phyloP scores from a whole-genome alignment of 2,113 vertebrate genomes.

The Ophthalmolycus amberensis region DNA sequence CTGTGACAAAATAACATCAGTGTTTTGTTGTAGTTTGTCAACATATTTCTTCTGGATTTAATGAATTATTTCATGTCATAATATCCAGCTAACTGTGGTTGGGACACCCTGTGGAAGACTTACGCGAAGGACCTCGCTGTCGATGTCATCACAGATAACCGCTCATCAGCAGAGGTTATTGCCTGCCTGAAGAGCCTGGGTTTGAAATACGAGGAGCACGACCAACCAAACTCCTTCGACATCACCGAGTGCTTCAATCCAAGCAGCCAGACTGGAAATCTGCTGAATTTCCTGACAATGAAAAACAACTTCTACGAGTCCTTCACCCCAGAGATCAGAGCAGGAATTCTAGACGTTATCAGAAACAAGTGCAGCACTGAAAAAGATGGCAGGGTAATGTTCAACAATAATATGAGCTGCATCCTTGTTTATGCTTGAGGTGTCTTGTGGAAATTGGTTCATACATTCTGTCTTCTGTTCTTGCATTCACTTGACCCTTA shows the following conservation, averaged over 20 bases:
- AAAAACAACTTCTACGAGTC: slow-evolving; percentile 71
- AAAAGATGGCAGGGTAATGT: slow-evolving; percentile 84
- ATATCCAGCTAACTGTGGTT: slow-evolving; percentile 57
- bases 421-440: slow-evolving; percentile 58
- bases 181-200: slow-evolving; percentile 59
- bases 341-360: slow-evolving; percentile 84
- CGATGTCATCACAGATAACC: slow-evolving; percentile 47
- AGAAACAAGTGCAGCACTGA: slow-evolving; percentile 84
- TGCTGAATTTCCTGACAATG: slow-evolving; percentile 74
- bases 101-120: slow-evolving; percentile 75
- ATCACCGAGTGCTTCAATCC: slow-evolving; percentile 74
- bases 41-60: neutral
- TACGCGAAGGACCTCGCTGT: slow-evolving; percentile 65
- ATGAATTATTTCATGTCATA: neutral
- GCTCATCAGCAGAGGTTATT: slow-evolving; percentile 66
- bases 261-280: slow-evolving; percentile 46
- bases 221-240: slow-evolving; percentile 50
- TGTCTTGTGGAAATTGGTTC: neutral
- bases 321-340: slow-evolving; percentile 82
- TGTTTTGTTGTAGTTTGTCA: neutral
- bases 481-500: neutral
- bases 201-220: slow-evolving; percentile 72
- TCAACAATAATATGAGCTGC: slow-evolving; percentile 58
- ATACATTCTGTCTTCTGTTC: neutral
- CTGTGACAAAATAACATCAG: neutral